A percentile compares a stretch with the other conserved stretches of the same genome.
Conservation (phyloP, 2,113 vertebrate genomes). For the Tupaia chinensis region DNA sequence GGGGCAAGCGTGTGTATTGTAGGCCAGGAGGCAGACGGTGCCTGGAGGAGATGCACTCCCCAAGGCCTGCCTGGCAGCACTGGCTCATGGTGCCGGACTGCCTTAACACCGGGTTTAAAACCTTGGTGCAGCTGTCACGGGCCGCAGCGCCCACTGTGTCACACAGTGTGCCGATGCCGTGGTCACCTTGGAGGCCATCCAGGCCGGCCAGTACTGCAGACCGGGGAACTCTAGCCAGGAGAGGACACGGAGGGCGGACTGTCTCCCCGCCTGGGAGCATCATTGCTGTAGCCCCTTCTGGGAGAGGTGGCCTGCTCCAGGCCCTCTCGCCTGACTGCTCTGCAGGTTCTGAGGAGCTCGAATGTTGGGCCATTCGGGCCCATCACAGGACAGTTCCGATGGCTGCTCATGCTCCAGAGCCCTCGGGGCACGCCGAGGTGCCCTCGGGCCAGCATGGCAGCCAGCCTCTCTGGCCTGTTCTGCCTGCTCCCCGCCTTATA, state of each 20-base stretch:
- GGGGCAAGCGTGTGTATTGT: background rate
- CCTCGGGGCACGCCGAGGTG: background rate
- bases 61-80: background rate
- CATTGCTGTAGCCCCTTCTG: background rate
- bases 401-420: accelerated
- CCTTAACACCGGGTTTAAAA: background rate
- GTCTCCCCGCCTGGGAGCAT: background rate
- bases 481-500: no score
- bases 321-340: background rate
- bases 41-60: background rate
- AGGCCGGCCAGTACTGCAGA: accelerated
- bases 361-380: accelerated
- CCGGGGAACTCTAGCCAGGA: no score
- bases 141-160: accelerated
- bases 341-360: accelerated
- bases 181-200: accelerated
- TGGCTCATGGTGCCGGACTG: background rate
- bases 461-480: background rate
- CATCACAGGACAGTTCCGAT: accelerated
- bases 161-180: accelerated
- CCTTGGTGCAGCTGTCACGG: background rate
- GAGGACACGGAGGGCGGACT: accelerated
- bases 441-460: no score
- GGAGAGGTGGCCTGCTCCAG: background rate
- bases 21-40: background rate